Percentiles rank a stretch among this genome's conserved stretches.
These are phyloP conservation scores for Drosophila funebris DNA, from an alignment of 1,140 invertebrate genomes.

Conservation along the genomic window DNA sequence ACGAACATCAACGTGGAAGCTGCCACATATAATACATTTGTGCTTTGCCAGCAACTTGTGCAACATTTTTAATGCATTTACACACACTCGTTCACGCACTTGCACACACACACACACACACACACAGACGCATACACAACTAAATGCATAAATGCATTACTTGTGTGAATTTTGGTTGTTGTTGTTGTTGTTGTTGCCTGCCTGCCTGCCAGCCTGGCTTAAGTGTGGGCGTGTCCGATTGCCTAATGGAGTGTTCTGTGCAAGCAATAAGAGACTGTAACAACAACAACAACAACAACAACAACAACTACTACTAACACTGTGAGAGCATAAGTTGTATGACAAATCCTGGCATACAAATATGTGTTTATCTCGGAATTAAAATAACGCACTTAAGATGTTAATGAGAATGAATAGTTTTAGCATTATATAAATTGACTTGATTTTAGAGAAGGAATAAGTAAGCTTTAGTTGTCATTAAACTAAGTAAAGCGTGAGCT, in stretches of 20 bases:
- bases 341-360: neutral
- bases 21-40: constrained; percentile 3
- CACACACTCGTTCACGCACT: constrained; percentile 1
- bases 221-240: constrained; percentile 33
- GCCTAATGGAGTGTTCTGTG: constrained; percentile 48
- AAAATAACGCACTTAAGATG: neutral
- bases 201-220: neutral
- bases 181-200: too few relatives aligned
- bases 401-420: too few relatives aligned
- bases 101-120: neutral
- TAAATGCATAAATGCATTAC: constrained; percentile 43
- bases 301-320: neutral
- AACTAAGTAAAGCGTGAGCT: too few relatives aligned
- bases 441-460: too few relatives aligned
- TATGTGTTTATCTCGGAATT: neutral
- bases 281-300: neutral
- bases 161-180: constrained; percentile 25
- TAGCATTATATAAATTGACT: too few relatives aligned
- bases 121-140: neutral
- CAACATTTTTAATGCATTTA: constrained; percentile 52
- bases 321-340: neutral
- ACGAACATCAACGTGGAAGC: neutral
- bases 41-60: constrained; percentile 37
- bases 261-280: neutral
- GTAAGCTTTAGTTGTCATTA: too few relatives aligned